Evolutionary conservation across 2,797 vertebrate species (phyloP).

Genomic region (Pagetopsis macropterus): DNA sequence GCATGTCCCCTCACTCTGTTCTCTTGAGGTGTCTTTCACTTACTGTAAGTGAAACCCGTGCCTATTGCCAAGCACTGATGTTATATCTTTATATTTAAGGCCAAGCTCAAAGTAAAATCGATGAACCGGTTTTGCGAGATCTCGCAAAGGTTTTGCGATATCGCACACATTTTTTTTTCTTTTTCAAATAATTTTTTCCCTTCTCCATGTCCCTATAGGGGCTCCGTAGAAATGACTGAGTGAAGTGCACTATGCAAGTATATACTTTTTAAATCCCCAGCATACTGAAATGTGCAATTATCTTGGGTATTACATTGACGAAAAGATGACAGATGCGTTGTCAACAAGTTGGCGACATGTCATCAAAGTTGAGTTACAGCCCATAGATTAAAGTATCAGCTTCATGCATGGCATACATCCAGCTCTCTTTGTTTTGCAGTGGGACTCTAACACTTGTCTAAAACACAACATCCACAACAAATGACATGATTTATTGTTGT

Average conservation of each 20-base stretch:
- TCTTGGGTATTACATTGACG: not conserved
- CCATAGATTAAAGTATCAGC: not conserved
- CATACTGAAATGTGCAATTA: not conserved
- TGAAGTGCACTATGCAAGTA: conserved; percentile 1
- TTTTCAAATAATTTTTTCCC: too few species aligned
- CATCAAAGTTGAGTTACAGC: not conserved
- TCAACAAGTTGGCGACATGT: conserved; percentile 12
- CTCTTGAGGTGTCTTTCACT: too few species aligned
- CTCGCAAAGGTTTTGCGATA: too few species aligned
- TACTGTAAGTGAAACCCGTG: too few species aligned
- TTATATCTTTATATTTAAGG: too few species aligned
- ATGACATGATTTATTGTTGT: not conserved
- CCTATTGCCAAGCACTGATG: too few species aligned
- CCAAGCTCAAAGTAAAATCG: too few species aligned
- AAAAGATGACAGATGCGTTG: not conserved
- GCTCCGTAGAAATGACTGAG: not conserved
- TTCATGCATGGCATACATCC: not conserved
- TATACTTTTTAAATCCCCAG: too few species aligned
- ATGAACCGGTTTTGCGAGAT: too few species aligned
- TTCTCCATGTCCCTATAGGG: too few species aligned
- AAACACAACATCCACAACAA: not conserved
- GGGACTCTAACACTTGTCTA: not conserved
- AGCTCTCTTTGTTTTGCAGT: not conserved
- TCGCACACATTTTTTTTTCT: too few species aligned
- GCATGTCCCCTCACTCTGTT: too few species aligned